Base-by-base conservation (phyloP, 2,797 vertebrate genomes). In the Rhyacichthys aspro region DNA sequence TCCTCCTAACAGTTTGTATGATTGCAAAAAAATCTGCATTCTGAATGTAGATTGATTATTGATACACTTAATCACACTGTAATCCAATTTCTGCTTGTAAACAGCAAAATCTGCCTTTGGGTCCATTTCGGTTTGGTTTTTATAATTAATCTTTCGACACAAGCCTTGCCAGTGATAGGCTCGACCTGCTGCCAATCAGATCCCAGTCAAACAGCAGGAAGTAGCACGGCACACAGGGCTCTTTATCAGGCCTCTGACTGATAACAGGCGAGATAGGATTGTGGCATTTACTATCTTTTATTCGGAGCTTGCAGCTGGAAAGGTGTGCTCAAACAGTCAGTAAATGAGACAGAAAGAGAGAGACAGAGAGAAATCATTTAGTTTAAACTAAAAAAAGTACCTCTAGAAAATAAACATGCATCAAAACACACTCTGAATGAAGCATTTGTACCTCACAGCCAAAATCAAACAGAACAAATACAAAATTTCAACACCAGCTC, bases 151-250 rank as follows among this genome's bases (percentile, higher is more conserved):
- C 43, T 55, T 15, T 54, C 39, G 17, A n/a, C 16, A 2, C 6
- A 11, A n/a, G 7, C 43, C 37, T n/a, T n/a, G n/a, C n/a, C n/a
- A n/a, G n/a, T 54, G 60, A 28, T 18, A 14, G 5, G 17, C 34
- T 14, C n/a, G 3, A 16, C 36, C 49, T 58, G 14, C 5, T 15
- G 60, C 46, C 63, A 55, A 53, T 66, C 55, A 54, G 49, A 46
- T 46, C 16, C 34, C 11, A 46, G n/a, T 17, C 28, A 23, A 70
- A 47, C 37, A 28, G 3, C 16, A 18, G 33, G 37, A 33, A 47
- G 43, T 43, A 9, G 3, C 54, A 34, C 19, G 2, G 19, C 41
- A 12, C 23, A 39, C 19, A n/a, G n/a, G n/a, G 1, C 12, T 14
- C 8, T 32, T 47, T 47, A 14, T 47, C 43, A 45, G 43, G 10